These are phyloP conservation scores for Cossypha caffra DNA, from an alignment of 2,797 vertebrate genomes.

Conservation along the genomic window DNA sequence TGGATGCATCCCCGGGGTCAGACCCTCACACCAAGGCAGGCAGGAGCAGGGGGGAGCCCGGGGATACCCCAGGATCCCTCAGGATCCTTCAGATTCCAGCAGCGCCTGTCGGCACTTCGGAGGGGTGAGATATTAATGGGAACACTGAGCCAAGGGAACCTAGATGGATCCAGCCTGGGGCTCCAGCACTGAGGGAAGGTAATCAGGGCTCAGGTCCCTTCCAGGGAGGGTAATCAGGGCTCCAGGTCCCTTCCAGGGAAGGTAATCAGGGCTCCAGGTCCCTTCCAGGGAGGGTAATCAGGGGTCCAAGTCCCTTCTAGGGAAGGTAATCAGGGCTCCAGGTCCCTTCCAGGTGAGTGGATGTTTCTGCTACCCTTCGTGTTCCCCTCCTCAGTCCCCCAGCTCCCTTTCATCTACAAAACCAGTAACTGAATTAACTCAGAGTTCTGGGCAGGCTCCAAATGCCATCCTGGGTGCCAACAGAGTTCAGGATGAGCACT, in stretches of 20 bases:
- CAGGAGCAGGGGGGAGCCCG: background rate
- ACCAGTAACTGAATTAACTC: background rate
- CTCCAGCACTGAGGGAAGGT: background rate
- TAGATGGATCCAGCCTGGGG: background rate
- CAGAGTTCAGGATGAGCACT: background rate
- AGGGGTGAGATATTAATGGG: fast-evolving
- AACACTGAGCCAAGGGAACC: background rate
- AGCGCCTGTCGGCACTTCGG: fast-evolving
- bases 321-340: background rate
- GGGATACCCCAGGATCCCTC: background rate
- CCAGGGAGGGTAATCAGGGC: background rate
- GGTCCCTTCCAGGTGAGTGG: background rate
- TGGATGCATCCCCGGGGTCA: fast-evolving
- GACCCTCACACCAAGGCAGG: fast-evolving
- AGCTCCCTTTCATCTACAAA: background rate
- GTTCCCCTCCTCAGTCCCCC: background rate
- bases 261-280: background rate
- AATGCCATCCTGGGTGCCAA: fast-evolving
- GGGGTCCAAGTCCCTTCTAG: background rate
- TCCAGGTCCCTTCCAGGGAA: background rate
- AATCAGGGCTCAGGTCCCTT: background rate
- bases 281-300: background rate
- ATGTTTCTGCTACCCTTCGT: fast-evolving
- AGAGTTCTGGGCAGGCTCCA: background rate
- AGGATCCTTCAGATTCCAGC: background rate